A percentile compares a stretch with the other conserved stretches of the same genome.
Conservation (phyloP, 2,797 vertebrate genomes). For the Lithobates sylvaticus region DNA sequence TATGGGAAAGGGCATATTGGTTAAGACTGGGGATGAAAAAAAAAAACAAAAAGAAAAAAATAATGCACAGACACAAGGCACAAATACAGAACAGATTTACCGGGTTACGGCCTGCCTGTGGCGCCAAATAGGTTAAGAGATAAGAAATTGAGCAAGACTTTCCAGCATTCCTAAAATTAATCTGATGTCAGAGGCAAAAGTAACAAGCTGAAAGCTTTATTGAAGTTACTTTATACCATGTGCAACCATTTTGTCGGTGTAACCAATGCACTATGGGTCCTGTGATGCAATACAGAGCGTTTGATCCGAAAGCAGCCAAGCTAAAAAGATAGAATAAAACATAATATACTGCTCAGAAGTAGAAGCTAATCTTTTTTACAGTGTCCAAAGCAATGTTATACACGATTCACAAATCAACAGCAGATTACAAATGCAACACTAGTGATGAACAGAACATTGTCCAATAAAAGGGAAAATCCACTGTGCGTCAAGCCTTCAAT, state of each 20-base stretch:
- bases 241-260: background rate
- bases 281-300: background rate
- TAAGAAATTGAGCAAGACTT: slow-evolving; percentile 51
- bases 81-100: slow-evolving; percentile 42
- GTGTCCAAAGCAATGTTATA: no score
- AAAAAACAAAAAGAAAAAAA: background rate
- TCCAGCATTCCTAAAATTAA: slow-evolving; percentile 26
- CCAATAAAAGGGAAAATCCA: no score
- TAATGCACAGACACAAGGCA: background rate
- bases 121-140: slow-evolving; percentile 50
- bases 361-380: no score
- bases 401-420: no score
- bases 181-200: background rate
- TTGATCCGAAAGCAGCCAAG: background rate
- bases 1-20: slow-evolving; percentile 22
- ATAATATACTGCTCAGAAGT: no score
- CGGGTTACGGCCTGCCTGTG: background rate
- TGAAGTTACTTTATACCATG: slow-evolving; percentile 8
- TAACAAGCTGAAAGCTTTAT: slow-evolving; percentile 14
- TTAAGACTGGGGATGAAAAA: slow-evolving; percentile 5
- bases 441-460: no score
- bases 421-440: no score
- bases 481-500: no score
- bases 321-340: background rate
- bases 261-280: background rate